These are phyloP conservation scores for Standfussiana lucernea DNA, from an alignment of 2,888 invertebrate genomes.

Conservation along the genomic window DNA sequence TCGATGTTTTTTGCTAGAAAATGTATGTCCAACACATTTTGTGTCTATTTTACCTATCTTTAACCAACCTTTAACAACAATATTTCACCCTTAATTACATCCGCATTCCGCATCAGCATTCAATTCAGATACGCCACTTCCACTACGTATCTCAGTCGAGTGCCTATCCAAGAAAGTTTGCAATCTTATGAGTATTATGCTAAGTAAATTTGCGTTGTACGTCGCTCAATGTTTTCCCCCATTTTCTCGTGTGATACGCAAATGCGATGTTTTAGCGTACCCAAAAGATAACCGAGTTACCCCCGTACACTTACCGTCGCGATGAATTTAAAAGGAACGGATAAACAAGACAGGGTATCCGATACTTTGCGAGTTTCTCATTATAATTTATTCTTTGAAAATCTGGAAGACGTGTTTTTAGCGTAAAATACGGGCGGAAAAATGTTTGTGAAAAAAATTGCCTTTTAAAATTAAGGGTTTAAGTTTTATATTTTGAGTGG, in stretches of 20 bases:
- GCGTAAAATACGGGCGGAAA: slow-evolving; percentile 31
- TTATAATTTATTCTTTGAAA: slow-evolving; percentile 62
- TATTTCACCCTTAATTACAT: slow-evolving; percentile 33
- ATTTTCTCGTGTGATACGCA: slow-evolving; percentile 68
- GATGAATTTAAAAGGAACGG: slow-evolving; percentile 64
- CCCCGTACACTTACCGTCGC: slow-evolving; percentile 59
- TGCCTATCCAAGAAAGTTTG: slow-evolving; percentile 69
- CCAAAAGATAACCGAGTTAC: slow-evolving; percentile 76
- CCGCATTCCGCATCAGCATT: slow-evolving; percentile 50
- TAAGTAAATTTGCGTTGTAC: slow-evolving; percentile 72
- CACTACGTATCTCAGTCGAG: slow-evolving; percentile 58
- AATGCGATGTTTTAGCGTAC: slow-evolving; percentile 71
- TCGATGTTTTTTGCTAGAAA: too few species aligned
- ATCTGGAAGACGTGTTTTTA: slow-evolving; percentile 57
- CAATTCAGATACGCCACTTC: slow-evolving; percentile 58
- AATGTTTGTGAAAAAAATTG: slow-evolving; percentile 38
- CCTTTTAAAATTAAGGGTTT: slow-evolving; percentile 36
- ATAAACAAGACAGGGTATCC: slow-evolving; percentile 62
- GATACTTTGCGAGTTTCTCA: slow-evolving; percentile 66
- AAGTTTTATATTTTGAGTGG: slow-evolving; percentile 33
- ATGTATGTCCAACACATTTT: too few species aligned
- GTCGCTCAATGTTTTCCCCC: slow-evolving; percentile 70
- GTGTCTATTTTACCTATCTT: not conserved
- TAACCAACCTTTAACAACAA: not conserved
- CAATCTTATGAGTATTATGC: slow-evolving; percentile 73